phyloP scores from a whole-genome alignment of 2,797 vertebrate species.

The Anguilla anguilla region DNA sequence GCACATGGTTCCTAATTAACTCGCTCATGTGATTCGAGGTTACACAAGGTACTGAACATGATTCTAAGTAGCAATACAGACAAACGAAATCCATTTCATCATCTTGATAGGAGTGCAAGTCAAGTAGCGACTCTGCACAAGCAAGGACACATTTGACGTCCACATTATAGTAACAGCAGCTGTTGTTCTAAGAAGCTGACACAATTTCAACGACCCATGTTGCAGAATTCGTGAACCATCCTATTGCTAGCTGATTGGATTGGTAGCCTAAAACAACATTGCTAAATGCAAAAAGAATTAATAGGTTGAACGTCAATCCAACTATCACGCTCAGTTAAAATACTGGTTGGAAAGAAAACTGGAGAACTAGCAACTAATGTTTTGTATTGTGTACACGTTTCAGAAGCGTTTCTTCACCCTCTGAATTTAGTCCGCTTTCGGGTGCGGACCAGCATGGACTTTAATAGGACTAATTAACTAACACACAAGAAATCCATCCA shows the following conservation, averaged over 20 bases:
- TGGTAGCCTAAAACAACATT: neutral
- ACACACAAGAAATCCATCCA: neutral
- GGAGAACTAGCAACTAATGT: neutral
- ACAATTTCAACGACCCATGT: neutral
- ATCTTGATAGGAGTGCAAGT: neutral
- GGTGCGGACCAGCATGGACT: neutral
- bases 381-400: neutral
- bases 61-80: neutral
- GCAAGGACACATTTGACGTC: neutral
- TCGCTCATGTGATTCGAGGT: slow-evolving; percentile 56
- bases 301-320: neutral
- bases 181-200: neutral
- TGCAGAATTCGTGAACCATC: neutral
- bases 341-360: neutral
- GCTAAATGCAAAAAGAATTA: neutral
- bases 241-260: neutral
- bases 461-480: neutral
- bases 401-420: neutral
- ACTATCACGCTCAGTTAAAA: neutral
- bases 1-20: slow-evolving; percentile 49
- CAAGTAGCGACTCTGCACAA: neutral
- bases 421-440: neutral
- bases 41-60: neutral
- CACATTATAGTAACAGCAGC: neutral
- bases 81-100: neutral